Base-by-base conservation (phyloP, 2,797 vertebrate species). In the Naso thynnoides region DNA sequence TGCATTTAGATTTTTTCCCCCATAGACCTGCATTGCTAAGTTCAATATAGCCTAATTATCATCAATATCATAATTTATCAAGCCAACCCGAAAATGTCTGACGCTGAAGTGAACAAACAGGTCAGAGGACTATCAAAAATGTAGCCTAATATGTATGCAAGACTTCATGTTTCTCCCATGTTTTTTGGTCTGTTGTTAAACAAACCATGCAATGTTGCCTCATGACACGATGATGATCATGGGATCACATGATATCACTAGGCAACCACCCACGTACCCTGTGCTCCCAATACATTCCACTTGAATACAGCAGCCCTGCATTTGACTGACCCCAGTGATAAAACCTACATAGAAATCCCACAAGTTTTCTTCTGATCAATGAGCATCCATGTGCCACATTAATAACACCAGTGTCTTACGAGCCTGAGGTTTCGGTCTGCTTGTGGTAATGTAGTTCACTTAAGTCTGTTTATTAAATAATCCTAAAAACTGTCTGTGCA, bases 161-260 rank as follows among this genome's bases (percentile, higher is more conserved):
- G 64, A 3, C 19, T 33, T 53, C 4, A 8, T 10, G 14, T 63
- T 33, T 42, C 42, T 2, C 9, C 9, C 19, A 10, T 8, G 29
- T 45, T 65, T 74, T 50, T 38, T 26, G 29, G 19, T 31, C 6
- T 0, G 1, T 59, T 49, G 67, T 44, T 55, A 21, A 23, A 81
- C 59, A 77, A 70, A 73, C 26, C 44, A 53, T 69, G 33, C 60
- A 38, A 21, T 76, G 52, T 75, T 73, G 19, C 76, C 78, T 64
- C 72, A 85, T 86, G 81, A 83, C 38, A 70, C 11, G 18, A 11
- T 60, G 69, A 68, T 70, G 44, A 68, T 63, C 31, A 29, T 54
- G 33, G 63, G 38, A 78, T 55, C 73, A 71, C 60, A 78, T 82
- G 72, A 60, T 57, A 57, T 59, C 53, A 57, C 5, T 52, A 23